phyloP scores from a whole-genome alignment of 2,888 invertebrate species.

The Nomada flava region DNA sequence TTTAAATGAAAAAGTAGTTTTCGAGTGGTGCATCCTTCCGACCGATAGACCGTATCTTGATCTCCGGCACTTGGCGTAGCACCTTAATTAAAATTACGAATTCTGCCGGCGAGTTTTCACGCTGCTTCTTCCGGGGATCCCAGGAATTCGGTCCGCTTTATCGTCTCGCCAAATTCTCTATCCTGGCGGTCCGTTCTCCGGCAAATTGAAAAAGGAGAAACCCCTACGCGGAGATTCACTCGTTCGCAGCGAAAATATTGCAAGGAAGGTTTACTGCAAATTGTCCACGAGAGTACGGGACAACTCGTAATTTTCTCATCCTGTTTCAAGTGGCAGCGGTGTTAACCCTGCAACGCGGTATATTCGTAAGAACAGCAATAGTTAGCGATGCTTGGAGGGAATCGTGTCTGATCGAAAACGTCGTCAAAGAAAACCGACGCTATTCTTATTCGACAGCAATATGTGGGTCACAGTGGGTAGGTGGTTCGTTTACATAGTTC shows the following conservation, averaged over 20 bases:
- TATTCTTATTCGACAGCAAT: slow-evolving; percentile 31
- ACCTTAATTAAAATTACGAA: slow-evolving; percentile 64
- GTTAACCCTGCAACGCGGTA: not conserved
- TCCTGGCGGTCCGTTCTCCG: not conserved
- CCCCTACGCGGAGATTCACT: not conserved
- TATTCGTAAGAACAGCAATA: not conserved
- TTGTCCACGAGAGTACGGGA: slow-evolving; percentile 9
- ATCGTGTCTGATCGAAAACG: slow-evolving; percentile 1
- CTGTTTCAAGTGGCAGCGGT: too few species aligned
- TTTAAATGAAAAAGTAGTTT: slow-evolving; percentile 68
- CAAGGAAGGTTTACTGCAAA: slow-evolving; percentile 36
- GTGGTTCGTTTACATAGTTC: slow-evolving; percentile 47
- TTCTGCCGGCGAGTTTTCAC: slow-evolving; percentile 30
- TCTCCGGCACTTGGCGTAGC: slow-evolving; percentile 21
- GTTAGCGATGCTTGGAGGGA: not conserved
- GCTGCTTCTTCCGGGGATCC: not conserved
- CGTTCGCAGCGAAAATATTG: slow-evolving; percentile 5
- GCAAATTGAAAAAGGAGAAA: slow-evolving; percentile 19
- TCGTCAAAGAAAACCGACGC: slow-evolving; percentile 18
- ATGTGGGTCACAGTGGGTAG: slow-evolving; percentile 35
- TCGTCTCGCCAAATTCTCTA: slow-evolving; percentile 35
- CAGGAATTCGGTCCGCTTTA: slow-evolving; percentile 12
- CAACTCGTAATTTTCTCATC: not conserved
- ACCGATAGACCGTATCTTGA: slow-evolving; percentile 49
- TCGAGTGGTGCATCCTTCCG: slow-evolving; percentile 39